These are phyloP conservation scores for Ictalurus furcatus DNA, from an alignment of 2,113 vertebrate genomes.

Conservation along the genomic window DNA sequence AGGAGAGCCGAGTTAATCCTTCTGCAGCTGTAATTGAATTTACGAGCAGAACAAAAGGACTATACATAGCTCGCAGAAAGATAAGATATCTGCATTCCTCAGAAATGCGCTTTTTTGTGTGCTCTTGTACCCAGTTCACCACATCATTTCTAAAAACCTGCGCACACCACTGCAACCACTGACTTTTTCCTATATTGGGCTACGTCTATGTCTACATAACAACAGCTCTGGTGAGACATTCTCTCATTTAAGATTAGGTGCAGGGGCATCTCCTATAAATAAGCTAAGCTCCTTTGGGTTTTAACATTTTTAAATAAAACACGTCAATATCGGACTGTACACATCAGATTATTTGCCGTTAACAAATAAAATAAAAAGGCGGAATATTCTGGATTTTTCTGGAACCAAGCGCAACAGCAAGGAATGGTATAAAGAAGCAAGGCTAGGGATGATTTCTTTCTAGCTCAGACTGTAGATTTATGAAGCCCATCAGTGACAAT, in stretches of 20 bases:
- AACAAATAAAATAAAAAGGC: background rate
- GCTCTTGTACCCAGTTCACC: background rate
- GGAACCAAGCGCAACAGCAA: background rate
- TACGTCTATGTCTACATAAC: background rate
- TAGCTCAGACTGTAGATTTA: background rate
- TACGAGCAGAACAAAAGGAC: background rate
- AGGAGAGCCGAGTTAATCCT: constrained; percentile 28
- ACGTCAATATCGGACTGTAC: background rate
- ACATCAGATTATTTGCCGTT: background rate
- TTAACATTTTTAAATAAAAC: background rate
- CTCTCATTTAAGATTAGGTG: background rate
- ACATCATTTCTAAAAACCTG: background rate
- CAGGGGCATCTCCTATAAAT: background rate
- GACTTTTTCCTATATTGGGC: background rate
- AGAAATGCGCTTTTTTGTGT: background rate
- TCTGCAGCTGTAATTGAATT: background rate
- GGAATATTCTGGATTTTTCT: background rate
- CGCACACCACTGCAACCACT: background rate
- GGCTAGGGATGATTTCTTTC: background rate
- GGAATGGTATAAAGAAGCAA: background rate
- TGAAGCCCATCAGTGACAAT: background rate
- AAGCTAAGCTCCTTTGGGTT: background rate
- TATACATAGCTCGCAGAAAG: background rate
- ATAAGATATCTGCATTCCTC: background rate
- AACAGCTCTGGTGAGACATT: background rate